Evolutionary conservation across 2,888 invertebrate species (phyloP).

Genomic region (Drosophila prostipennis): DNA sequence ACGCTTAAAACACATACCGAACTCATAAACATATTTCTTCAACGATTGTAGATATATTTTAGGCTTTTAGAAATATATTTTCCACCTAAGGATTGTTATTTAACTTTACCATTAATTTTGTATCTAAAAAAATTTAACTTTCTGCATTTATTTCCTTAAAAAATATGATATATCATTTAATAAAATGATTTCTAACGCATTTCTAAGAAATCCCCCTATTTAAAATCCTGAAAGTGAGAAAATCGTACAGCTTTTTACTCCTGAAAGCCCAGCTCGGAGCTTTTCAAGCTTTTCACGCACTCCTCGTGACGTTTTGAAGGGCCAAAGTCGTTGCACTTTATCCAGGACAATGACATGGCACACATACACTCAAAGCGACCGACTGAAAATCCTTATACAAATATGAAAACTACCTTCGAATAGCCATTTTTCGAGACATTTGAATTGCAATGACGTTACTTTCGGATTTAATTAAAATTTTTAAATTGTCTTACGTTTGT

Average conservation of each 20-base stretch:
- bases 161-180: too few species aligned
- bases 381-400: constrained; percentile 2
- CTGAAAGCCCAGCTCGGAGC: constrained; percentile 44
- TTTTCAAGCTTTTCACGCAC: constrained; percentile 33
- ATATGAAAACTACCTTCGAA: constrained; percentile 5
- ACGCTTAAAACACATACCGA: too few species aligned
- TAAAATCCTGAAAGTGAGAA: background rate
- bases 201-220: background rate
- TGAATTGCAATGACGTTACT: constrained; percentile 34
- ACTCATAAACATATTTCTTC: too few species aligned
- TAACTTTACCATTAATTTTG: too few species aligned
- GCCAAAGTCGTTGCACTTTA: constrained; percentile 59
- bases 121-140: too few species aligned
- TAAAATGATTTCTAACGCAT: background rate
- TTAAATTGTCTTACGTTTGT: constrained; percentile 1
- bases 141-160: too few species aligned
- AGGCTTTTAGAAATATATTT: too few species aligned
- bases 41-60: too few species aligned
- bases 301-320: constrained; percentile 30
- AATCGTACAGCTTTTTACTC: constrained; percentile 9
- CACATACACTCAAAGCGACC: constrained; percentile 9
- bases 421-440: constrained; percentile 26
- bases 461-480: constrained; percentile 52
- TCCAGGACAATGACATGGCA: constrained; percentile 63
- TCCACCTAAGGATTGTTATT: too few species aligned